Base-by-base conservation (phyloP, 2,113 vertebrate genomes). In the Alligator mississippiensis region DNA sequence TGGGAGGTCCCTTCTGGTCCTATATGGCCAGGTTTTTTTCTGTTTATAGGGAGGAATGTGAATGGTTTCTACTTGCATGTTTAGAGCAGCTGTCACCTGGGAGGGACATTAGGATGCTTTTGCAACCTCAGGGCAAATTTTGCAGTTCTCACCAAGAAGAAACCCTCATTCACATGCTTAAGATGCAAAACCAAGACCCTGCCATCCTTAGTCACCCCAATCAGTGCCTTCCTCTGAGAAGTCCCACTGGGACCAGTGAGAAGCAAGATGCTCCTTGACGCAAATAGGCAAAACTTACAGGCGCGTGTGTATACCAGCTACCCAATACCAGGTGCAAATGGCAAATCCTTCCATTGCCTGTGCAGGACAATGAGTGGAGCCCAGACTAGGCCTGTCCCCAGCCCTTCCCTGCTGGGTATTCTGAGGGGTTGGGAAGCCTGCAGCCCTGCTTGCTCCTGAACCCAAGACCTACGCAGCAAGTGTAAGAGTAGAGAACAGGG, bases 41-140 rank as follows among this genome's bases (percentile, higher is more conserved):
- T 8, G 27, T 21, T 70, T 30, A 12, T 12, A 17, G 57, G 0
- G 8, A 19, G 25, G 18, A 59, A 25, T 38, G 22, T 12, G n/a
- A 34, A 11, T 1, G 34, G 61, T 58, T 77, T 74, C 18, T 83
- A 47, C 28, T 66, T 66, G 13, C n/a, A 72, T 28, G 24, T 22
- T 64, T 13, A 25, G 80, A 86, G 28, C 76, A 24, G 1, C n/a
- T 2, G 74, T 68, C 38, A 25, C 78, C 68, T 81, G 3, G 9
- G 1, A 57, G 55, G 76, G 78, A n/a, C 28, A 22, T 0, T 0
- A 0, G 74, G 85, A 38, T 13, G 28, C 75, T 84, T 19, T 17
- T 15, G 68, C 38, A 27, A 38, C 12, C 70, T 22, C 14, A 21
- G 47, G 55, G 9, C 34, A 58, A 34, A 21, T 77, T 85, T 27